Evolutionary conservation across 2,888 invertebrate genomes (phyloP).

Genomic region (Lysandra bellargus): DNA sequence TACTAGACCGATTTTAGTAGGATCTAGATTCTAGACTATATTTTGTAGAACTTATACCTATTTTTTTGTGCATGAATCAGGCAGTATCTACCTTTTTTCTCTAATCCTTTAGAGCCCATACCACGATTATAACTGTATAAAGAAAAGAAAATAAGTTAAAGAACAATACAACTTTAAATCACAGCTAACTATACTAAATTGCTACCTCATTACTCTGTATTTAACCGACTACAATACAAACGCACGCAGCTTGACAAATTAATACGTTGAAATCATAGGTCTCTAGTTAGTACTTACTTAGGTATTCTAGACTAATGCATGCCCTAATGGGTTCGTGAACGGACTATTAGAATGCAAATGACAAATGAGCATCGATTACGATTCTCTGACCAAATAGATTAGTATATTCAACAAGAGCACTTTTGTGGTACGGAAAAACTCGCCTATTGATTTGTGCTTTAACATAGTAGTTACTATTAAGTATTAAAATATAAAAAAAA

Average conservation of each 20-base stretch:
- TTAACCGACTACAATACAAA: conserved; percentile 5
- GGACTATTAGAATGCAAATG: conserved; percentile 16
- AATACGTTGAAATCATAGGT: conserved; percentile 10
- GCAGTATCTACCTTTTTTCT: too few relatives aligned
- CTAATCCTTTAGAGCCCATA: too few relatives aligned
- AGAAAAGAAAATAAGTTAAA: neutral
- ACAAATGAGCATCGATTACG: neutral
- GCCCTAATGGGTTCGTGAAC: conserved; percentile 17
- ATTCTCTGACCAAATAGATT: neutral
- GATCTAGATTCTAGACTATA: too few relatives aligned
- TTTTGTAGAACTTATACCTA: too few relatives aligned
- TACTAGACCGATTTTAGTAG: too few relatives aligned
- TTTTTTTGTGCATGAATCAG: too few relatives aligned
- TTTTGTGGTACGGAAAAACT: too few relatives aligned
- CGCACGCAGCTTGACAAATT: conserved; percentile 6
- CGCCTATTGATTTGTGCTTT: too few relatives aligned
- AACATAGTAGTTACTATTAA: too few relatives aligned
- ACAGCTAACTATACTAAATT: neutral
- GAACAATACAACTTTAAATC: neutral
- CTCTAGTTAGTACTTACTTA: neutral
- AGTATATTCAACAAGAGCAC: too few relatives aligned
- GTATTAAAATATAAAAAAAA: too few relatives aligned
- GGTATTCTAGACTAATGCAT: conserved; percentile 1
- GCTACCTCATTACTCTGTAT: neutral
- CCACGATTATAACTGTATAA: too few relatives aligned